Evolutionary conservation across 1,140 invertebrate genomes (phyloP).

Genomic region (Drosophila parabipectinata): DNA sequence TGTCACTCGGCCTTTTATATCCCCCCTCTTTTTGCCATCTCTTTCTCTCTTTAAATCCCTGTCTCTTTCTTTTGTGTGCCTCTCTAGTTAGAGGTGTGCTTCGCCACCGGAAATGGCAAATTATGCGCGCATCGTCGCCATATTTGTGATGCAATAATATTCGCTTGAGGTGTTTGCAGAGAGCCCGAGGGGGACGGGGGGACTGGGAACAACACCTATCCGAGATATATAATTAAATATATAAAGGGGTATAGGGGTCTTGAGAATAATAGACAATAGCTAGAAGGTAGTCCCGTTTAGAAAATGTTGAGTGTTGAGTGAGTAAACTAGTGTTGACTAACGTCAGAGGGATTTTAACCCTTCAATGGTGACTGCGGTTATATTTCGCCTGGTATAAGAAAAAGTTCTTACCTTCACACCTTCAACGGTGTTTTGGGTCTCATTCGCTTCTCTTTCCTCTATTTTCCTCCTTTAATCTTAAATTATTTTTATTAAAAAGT

Average conservation of each 20-base stretch:
- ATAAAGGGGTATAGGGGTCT: not conserved
- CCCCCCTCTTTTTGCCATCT: constrained; percentile 9
- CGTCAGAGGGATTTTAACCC: too few relatives aligned
- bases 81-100: constrained; percentile 16
- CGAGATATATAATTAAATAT: constrained; percentile 2
- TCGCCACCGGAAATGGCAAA: constrained; percentile 70
- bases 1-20: constrained; percentile 20
- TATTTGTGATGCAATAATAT: constrained; percentile 35
- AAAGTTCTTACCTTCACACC: too few relatives aligned
- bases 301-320: too few relatives aligned
- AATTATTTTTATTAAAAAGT: too few relatives aligned
- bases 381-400: too few relatives aligned
- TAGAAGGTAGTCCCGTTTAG: too few relatives aligned
- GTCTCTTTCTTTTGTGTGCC: not conserved
- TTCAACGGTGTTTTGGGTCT: too few relatives aligned
- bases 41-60: not conserved
- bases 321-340: too few relatives aligned
- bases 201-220: not conserved
- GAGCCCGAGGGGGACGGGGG: not conserved
- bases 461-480: too few relatives aligned
- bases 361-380: too few relatives aligned
- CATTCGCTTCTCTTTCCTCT: too few relatives aligned
- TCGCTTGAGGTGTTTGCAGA: constrained; percentile 3
- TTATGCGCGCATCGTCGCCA: constrained; percentile 67
- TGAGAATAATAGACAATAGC: too few relatives aligned